These are phyloP conservation scores for Lepidurus couesii DNA, from an alignment of 1,140 invertebrate species.

Conservation along the genomic window DNA sequence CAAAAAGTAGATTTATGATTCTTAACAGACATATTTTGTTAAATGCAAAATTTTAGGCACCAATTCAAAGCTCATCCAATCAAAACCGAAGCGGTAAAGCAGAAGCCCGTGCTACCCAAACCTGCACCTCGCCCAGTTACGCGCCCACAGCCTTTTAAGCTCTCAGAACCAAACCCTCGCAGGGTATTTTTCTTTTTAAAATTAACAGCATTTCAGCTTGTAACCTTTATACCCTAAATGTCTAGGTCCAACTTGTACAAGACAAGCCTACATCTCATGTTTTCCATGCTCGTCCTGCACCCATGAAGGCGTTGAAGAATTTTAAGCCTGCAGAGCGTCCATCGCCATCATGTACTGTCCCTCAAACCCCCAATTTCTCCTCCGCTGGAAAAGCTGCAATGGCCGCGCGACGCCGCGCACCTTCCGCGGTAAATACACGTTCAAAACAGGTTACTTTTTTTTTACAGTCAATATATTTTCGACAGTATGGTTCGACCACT, in stretches of 20 bases:
- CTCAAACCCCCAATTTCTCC: slow-evolving; percentile 27
- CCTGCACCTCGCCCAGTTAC: not conserved
- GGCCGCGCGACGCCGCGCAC: slow-evolving; percentile 6
- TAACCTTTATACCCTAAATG: not conserved
- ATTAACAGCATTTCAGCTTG: not conserved
- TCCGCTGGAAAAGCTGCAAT: slow-evolving; percentile 26
- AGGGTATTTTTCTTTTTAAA: not conserved
- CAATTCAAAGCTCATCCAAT: slow-evolving; percentile 28
- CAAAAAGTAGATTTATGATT: slow-evolving; percentile 22
- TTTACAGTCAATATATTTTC: not conserved
- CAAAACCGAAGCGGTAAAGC: not conserved
- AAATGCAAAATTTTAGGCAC: slow-evolving; percentile 16
- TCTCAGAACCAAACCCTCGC: not conserved
- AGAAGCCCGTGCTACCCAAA: not conserved
- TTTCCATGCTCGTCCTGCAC: slow-evolving; percentile 27
- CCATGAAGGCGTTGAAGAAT: not conserved
- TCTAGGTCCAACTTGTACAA: not conserved
- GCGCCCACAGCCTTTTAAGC: slow-evolving; percentile 6
- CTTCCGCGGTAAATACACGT: slow-evolving; percentile 22
- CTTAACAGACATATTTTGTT: not conserved
- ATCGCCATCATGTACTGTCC: not conserved
- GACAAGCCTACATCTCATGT: not conserved
- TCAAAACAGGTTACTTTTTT: not conserved
- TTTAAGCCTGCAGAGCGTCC: not conserved
- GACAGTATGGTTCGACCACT: not conserved